Evolutionary conservation across 2,113 vertebrate genomes (phyloP), one percentile per base, ranked within the genome.

Genomic region (Pangasianodon gigas): DNA sequence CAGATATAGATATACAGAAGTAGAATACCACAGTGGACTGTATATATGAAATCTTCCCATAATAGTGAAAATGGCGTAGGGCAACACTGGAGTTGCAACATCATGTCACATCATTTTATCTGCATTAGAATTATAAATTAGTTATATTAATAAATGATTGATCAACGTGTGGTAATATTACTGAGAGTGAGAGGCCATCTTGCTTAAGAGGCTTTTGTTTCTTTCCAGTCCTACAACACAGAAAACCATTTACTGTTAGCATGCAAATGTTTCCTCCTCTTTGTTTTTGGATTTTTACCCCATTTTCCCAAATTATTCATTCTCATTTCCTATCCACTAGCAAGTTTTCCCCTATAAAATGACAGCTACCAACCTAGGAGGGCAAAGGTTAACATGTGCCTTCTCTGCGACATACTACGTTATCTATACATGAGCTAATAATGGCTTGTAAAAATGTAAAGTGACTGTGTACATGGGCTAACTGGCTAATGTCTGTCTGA

Each of bases 181-280:
- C 92, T 90, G 82, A 92, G n/a, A 91, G 80, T 58, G 77, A 89
- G 89, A 79, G 84, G 89, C 82, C 46, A 21, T 88, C 86, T 69
- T 89, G 62, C 85, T 89, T 91, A 83, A 87, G 81, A 83, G 69
- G 54, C 69, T 91, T 91, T 80, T 65, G 82, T 84, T 91, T 92
- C 88, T 90, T 91, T 89, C 75, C 86, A 84, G 37, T n/a, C 89
- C 90, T 93, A 88, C 46, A 90, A 89, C 62, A 86, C 82, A 90
- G 60, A 89, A 89, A 87, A 86, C 19, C 74, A 71, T 84, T 69
- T 69, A 52, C 21, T 10, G 79, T 93, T 82, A 84, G 56, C 86
- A 90, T 89, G 86, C 80, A 89, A 84, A 65, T 54, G n/a, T 84
- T 75, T 54, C 48, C 16, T 8, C 1, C 48, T 81, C 26, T 3